Evolutionary conservation across 2,797 vertebrate species (phyloP).

Genomic region (Rhinogobio ventralis): DNA sequence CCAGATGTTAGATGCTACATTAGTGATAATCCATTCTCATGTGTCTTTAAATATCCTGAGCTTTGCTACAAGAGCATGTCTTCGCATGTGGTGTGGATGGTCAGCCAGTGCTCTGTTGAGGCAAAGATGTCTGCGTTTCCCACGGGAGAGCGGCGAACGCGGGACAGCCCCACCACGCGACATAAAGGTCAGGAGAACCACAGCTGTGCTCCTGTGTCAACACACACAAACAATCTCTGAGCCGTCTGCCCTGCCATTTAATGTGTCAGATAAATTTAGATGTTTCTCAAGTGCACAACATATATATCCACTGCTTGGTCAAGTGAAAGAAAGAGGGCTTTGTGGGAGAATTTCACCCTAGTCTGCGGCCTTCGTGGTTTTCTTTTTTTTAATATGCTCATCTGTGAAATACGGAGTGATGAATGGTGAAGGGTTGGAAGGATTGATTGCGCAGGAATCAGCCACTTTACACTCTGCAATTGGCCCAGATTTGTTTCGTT

Average conservation of each 20-base stretch:
- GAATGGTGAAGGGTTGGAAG: slow-evolving; percentile 22
- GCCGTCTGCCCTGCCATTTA: slow-evolving; percentile 67
- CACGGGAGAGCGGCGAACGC: slow-evolving; percentile 23
- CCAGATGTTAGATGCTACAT: slow-evolving; percentile 60
- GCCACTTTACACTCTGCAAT: slow-evolving; percentile 6
- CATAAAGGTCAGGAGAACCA: slow-evolving; percentile 55
- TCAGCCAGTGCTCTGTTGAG: slow-evolving; percentile 29
- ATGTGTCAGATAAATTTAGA: slow-evolving; percentile 80
- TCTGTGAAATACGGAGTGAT: slow-evolving; percentile 33
- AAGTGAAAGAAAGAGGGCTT: slow-evolving; percentile 34
- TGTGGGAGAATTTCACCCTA: slow-evolving; percentile 21
- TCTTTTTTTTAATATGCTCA: slow-evolving; percentile 41
- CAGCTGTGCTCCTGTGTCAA: slow-evolving; percentile 65
- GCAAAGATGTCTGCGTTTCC: slow-evolving; percentile 40
- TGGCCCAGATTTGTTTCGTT: slow-evolving; percentile 20
- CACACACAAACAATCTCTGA: slow-evolving; percentile 66
- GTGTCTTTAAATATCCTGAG: slow-evolving; percentile 30
- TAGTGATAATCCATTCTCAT: slow-evolving; percentile 24
- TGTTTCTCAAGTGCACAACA: slow-evolving; percentile 68
- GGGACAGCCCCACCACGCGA: slow-evolving; percentile 48
- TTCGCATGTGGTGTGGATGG: slow-evolving; percentile 21
- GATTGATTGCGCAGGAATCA: slow-evolving; percentile 33
- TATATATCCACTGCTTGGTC: slow-evolving; percentile 54
- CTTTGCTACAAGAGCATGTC: slow-evolving; percentile 9
- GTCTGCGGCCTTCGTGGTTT: slow-evolving; percentile 22